Evolutionary conservation across 1,140 invertebrate genomes (phyloP).

Genomic region (Lutraria rhynchaena): DNA sequence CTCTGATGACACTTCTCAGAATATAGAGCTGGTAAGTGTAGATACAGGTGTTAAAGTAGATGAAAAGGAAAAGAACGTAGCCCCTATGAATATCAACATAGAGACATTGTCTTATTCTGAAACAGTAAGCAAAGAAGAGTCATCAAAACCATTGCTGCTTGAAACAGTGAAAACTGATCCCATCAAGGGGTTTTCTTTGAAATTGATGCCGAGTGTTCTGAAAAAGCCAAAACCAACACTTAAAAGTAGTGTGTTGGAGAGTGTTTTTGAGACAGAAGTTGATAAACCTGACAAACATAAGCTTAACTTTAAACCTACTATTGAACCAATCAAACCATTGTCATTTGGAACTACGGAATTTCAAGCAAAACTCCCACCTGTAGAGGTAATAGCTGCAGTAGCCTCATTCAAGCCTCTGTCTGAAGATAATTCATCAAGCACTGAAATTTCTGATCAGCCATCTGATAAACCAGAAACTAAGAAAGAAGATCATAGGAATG

Average conservation of each 20-base stretch:
- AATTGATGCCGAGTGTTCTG: conserved; percentile 25
- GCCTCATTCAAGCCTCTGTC: conserved; percentile 45
- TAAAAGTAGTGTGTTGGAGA: conserved; percentile 11
- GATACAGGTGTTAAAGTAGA: no score
- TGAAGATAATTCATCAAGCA: conserved; percentile 13
- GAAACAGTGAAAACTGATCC: background rate
- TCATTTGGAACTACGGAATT: conserved; percentile 26
- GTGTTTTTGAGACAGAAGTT: conserved; percentile 40
- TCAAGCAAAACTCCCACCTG: conserved; percentile 14
- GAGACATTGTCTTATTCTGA: background rate
- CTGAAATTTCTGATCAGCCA: background rate
- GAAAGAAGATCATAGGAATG: background rate
- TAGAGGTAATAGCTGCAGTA: conserved; percentile 22
- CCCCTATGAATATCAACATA: no score
- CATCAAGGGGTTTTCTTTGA: conserved; percentile 35
- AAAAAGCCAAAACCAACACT: conserved; percentile 30
- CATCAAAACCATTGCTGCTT: background rate
- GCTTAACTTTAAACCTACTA: background rate
- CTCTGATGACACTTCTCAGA: conserved; percentile 3
- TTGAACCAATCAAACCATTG: conserved; percentile 22
- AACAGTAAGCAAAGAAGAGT: conserved; percentile 12
- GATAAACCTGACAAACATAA: conserved; percentile 9
- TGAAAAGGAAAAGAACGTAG: no score
- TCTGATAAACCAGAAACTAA: background rate
- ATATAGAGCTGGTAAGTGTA: conserved; percentile 5